These are phyloP conservation scores for Ptiloglossa arizonensis DNA, from an alignment of 1,140 invertebrate genomes.

Conservation along the genomic window DNA sequence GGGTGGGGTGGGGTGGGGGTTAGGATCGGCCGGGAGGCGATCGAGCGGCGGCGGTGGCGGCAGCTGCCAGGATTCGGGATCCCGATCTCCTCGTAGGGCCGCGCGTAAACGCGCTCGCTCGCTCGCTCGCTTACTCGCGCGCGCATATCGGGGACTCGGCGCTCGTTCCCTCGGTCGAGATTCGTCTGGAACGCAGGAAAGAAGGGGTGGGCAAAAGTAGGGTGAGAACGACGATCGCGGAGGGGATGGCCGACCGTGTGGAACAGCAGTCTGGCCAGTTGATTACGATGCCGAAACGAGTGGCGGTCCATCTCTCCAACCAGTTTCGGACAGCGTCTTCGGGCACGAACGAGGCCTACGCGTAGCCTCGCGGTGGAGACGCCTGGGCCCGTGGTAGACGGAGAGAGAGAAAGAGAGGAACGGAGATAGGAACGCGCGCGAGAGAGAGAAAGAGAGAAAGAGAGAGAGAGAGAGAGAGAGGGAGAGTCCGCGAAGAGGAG, in stretches of 20 bases:
- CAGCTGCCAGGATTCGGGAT: conserved; percentile 24
- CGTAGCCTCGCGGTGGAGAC: conserved; percentile 10
- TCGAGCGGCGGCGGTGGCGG: background rate
- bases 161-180: conserved; percentile 26
- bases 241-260: conserved; percentile 37
- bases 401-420: background rate
- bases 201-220: conserved; percentile 38
- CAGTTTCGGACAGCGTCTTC: conserved; percentile 65
- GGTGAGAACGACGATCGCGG: conserved; percentile 47
- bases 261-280: conserved; percentile 61
- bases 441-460: background rate
- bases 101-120: conserved; percentile 39
- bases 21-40: background rate
- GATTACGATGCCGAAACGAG: conserved; percentile 67
- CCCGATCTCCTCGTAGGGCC: conserved; percentile 1
- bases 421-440: background rate
- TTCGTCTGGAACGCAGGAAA: conserved; percentile 35
- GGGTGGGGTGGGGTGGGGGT: too few relatives aligned
- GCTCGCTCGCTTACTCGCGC: too few relatives aligned
- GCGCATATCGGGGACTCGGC: background rate
- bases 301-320: conserved; percentile 59
- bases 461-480: background rate
- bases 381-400: background rate
- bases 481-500: background rate
- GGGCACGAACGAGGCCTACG: conserved; percentile 43